Conservation (phyloP, 2,797 vertebrate species). For the Phoeniculus purpureus region DNA sequence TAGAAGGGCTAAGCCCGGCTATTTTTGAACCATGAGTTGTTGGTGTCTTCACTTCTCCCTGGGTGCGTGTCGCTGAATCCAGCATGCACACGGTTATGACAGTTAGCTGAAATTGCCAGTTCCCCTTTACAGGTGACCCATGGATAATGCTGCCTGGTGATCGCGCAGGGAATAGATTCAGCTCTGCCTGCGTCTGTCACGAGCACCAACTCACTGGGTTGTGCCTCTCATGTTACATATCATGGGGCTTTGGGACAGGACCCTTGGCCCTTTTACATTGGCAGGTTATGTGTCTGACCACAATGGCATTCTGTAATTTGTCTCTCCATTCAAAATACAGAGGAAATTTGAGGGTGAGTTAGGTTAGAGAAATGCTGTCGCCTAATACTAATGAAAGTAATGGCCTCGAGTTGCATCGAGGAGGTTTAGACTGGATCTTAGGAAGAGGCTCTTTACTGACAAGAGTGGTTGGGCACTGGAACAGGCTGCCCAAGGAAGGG, state of each 20-base stretch:
- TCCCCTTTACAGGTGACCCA: constrained; percentile 21
- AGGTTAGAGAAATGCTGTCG: not conserved
- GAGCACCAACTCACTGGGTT: not conserved
- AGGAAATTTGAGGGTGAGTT: not conserved
- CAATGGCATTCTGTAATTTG: not conserved
- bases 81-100: not conserved
- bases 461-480: too few relatives aligned
- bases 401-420: too few relatives aligned
- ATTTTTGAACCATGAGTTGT: constrained; percentile 36
- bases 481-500: too few relatives aligned
- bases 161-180: not conserved
- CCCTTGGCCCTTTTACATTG: not conserved
- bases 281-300: not conserved
- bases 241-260: rapidly evolving
- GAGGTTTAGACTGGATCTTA: too few relatives aligned
- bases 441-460: too few relatives aligned
- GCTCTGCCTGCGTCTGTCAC: not conserved
- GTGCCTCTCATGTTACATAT: not conserved
- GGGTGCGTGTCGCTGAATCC: not conserved
- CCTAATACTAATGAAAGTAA: not conserved
- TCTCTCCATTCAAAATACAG: not conserved
- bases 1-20: not conserved
- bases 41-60: not conserved
- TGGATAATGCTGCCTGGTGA: not conserved
- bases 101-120: constrained; percentile 27